Evolutionary conservation across 1,140 invertebrate species (phyloP).

Genomic region (Drosophila nigrodunni): DNA sequence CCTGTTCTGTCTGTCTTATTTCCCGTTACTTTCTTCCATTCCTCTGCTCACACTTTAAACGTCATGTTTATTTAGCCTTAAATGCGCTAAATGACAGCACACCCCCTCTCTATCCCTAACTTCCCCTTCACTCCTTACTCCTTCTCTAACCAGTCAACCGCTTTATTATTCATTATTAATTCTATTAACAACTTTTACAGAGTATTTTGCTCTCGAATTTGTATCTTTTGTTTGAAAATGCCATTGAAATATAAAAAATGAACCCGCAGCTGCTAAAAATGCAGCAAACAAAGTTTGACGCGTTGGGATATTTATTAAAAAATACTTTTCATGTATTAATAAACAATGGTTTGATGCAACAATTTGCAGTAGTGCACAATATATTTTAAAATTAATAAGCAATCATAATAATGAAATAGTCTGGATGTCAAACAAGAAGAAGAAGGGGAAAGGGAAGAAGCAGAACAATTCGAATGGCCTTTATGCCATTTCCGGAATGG

Average conservation of each 20-base stretch:
- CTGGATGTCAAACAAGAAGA: neutral
- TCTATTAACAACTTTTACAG: neutral
- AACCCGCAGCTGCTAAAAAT: constrained; percentile 37
- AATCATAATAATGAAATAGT: constrained; percentile 30
- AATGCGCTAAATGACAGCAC: too few species aligned
- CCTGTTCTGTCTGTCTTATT: too few species aligned
- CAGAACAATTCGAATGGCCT: constrained; percentile 12
- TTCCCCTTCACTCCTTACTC: too few species aligned
- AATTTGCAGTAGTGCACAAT: neutral
- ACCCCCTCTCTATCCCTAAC: too few species aligned
- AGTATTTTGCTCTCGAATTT: constrained; percentile 1
- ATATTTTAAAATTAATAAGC: constrained; percentile 28
- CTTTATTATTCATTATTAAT: too few species aligned
- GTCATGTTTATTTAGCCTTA: too few species aligned
- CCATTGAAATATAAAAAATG: constrained; percentile 64
- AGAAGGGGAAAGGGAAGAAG: neutral
- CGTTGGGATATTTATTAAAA: constrained; percentile 43
- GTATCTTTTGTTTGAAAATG: constrained; percentile 38
- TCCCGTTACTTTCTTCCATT: too few species aligned
- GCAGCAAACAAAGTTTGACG: neutral
- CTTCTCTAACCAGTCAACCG: too few species aligned
- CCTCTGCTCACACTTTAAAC: too few species aligned
- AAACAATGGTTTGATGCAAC: constrained; percentile 33
- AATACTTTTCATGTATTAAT: constrained; percentile 59
- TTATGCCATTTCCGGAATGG: constrained; percentile 64